Evolutionary conservation across 2,797 vertebrate genomes (phyloP).

Genomic region (Oophaga sylvatica): DNA sequence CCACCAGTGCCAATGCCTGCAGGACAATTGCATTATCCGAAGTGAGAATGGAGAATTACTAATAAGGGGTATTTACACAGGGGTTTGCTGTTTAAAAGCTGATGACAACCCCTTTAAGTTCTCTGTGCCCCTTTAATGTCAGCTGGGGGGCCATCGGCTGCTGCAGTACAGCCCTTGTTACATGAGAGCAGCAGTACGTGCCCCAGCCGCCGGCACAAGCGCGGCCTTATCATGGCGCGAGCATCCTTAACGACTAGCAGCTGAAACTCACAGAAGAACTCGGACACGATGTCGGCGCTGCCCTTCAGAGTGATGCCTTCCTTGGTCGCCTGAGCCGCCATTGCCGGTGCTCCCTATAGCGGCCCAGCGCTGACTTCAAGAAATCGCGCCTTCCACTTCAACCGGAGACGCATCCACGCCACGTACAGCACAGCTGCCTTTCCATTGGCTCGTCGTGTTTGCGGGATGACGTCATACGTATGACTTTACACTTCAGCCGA

Average conservation of each 20-base stretch:
- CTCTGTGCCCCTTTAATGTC: too few species aligned
- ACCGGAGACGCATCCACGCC: not conserved
- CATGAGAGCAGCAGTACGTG: too few species aligned
- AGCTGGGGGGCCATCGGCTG: too few species aligned
- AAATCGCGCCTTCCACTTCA: conserved; percentile 54
- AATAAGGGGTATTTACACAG: too few species aligned
- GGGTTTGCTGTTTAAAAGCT: too few species aligned
- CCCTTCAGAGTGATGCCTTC: conserved; percentile 90
- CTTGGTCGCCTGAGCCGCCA: conserved; percentile 72
- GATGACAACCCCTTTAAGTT: too few species aligned
- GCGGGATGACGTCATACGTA: not conserved
- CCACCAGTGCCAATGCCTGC: too few species aligned
- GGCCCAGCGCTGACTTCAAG: not conserved
- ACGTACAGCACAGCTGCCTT: not conserved
- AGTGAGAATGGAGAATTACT: too few species aligned
- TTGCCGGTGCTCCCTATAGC: not conserved
- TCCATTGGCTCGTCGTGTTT: not conserved
- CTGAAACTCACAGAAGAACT: conserved; percentile 88
- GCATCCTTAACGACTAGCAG: not conserved
- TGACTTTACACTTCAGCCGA: not conserved
- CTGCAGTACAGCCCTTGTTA: too few species aligned
- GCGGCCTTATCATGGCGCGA: too few species aligned
- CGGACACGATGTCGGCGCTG: conserved; percentile 88
- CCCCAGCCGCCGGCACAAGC: too few species aligned
- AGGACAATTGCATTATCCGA: too few species aligned